These are phyloP conservation scores for Biston stratarius DNA, from an alignment of 2,888 invertebrate genomes.

Conservation along the genomic window DNA sequence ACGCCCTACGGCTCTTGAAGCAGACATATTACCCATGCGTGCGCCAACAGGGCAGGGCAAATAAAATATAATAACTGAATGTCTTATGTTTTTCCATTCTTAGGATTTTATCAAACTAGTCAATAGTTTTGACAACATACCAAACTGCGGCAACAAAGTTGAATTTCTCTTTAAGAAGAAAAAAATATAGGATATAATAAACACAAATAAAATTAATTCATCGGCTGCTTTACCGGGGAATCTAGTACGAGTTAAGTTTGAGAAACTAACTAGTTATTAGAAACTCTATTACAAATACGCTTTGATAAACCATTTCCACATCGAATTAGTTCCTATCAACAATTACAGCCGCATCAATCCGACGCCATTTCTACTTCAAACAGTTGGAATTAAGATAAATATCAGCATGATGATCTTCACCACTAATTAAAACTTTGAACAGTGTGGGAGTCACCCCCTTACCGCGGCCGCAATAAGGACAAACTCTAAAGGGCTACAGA, in stretches of 20 bases:
- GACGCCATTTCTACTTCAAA: constrained; percentile 39
- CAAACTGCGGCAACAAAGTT: no score
- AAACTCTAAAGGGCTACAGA: background rate
- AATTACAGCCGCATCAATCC: constrained; percentile 34
- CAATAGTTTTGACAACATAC: no score
- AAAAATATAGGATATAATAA: no score
- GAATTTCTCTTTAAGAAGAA: no score
- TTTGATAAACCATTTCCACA: constrained; percentile 8
- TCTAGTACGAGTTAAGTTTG: background rate
- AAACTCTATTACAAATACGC: constrained; percentile 17
- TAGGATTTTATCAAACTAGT: no score
- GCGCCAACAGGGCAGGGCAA: no score
- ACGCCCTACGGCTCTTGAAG: no score
- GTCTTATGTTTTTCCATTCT: no score
- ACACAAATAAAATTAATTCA: background rate
- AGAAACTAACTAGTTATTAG: background rate
- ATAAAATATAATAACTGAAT: no score
- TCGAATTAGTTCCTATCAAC: constrained; percentile 31
- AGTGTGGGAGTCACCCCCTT: constrained; percentile 57
- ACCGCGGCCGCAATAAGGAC: constrained; percentile 10
- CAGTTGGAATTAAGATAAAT: constrained; percentile 52
- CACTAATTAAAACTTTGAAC: constrained; percentile 70
- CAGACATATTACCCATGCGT: no score
- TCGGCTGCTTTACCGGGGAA: background rate
- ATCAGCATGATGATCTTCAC: constrained; percentile 61